A percentile compares a stretch with the other conserved stretches of the same genome.
These are phyloP conservation scores for Drosophila bocki DNA, from an alignment of 1,140 invertebrate species.

Conservation along the genomic window DNA sequence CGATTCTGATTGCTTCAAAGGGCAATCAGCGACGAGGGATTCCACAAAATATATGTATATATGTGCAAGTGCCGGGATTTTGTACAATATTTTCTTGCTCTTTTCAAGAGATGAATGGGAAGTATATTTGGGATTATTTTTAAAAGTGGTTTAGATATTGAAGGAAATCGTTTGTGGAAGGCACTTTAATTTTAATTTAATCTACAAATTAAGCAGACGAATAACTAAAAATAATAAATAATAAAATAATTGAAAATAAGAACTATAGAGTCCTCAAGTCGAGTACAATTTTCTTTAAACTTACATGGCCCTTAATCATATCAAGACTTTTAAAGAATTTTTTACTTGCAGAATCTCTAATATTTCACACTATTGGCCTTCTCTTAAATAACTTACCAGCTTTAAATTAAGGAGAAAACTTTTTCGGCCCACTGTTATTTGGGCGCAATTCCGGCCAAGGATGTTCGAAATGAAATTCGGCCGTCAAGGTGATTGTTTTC, in stretches of 20 bases:
- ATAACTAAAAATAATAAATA: too few species aligned
- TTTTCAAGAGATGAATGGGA: slow-evolving; percentile 1
- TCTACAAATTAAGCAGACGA: too few species aligned
- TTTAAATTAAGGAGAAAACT: slow-evolving; percentile 21
- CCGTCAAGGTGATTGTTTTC: slow-evolving; percentile 78
- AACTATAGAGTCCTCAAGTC: not conserved
- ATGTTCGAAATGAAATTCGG: slow-evolving; percentile 72
- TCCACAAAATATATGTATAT: not conserved
- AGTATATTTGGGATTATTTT: not conserved
- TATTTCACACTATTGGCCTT: not conserved
- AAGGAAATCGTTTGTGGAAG: not conserved
- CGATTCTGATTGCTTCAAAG: slow-evolving; percentile 39
- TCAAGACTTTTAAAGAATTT: not conserved
- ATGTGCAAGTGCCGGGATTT: not conserved
- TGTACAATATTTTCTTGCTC: slow-evolving; percentile 5
- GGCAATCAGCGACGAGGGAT: slow-evolving; percentile 40
- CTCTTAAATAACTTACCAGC: not conserved
- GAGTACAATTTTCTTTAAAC: not conserved
- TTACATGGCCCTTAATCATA: not conserved
- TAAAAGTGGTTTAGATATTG: not conserved
- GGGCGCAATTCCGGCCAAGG: slow-evolving; percentile 20
- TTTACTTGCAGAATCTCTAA: not conserved
- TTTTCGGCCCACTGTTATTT: slow-evolving; percentile 37
- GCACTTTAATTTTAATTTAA: not conserved
- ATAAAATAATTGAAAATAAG: too few species aligned